Evolutionary conservation across 2,888 invertebrate species (phyloP), one percentile per base, ranked within the genome.

Genomic region (Lucinisca nassula): DNA sequence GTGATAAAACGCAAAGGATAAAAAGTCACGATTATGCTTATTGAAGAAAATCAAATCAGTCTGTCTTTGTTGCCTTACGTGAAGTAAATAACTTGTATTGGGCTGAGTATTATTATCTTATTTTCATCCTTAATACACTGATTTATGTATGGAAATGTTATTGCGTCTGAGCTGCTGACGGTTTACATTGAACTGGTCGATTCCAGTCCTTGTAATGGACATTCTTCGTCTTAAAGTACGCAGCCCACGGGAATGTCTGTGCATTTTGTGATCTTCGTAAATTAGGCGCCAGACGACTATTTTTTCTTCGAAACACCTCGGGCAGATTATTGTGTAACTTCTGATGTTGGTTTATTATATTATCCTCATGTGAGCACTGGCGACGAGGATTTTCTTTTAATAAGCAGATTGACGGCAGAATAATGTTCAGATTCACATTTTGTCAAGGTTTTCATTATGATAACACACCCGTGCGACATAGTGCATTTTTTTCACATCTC

Each of bases 101-200:
- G 58, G 58, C 58, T 27, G 58, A 58, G 27, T 27, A 58, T 58
- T 58, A 58, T 58, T 58, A 58, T 58, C 58, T 58, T 58, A 58
- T 58, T 58, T 58, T 58, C 58, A 58, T 58, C 58, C 58, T 58
- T 58, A 58, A 58, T 58, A 58, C 58, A 58, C 58, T 58, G 58
- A 58, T 58, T 58, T 58, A 58, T 58, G 58, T 58, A 58, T 58
- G 58, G 58, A 58, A 58, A 58, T 58, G 58, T 58, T 58, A 58
- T 58, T 58, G 58, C 58, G 58, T 58, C 58, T 58, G 58, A 58
- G 58, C 58, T 27, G 58, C 27, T 14, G 58, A 58, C 58, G 27
- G 24, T 58, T 58, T 58, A 58, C 58, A 58, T 58, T 58, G 58
- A 58, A 51, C 21, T 51, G 17, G 10, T 51, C 40, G 10, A 17